phyloP scores from a whole-genome alignment of 1,140 invertebrate species.

The Diuraphis noxia region DNA sequence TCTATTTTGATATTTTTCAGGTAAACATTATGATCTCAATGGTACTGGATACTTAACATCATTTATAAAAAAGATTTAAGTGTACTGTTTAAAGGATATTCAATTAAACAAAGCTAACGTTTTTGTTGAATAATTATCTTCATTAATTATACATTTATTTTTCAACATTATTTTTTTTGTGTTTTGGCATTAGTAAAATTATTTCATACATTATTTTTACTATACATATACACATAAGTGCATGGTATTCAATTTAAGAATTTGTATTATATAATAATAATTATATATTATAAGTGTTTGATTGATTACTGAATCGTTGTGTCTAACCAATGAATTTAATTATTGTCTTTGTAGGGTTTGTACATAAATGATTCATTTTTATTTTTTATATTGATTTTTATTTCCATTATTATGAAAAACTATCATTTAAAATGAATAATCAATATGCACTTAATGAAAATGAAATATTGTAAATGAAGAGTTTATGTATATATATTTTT shows the following conservation, averaged over 20 bases:
- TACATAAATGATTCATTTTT: conserved; percentile 1
- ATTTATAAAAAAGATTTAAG: conserved; percentile 5
- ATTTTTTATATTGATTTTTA: background rate
- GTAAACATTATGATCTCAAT: conserved; percentile 43
- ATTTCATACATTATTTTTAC: conserved; percentile 20
- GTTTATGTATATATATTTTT: conserved; percentile 11
- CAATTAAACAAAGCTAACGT: conserved; percentile 11
- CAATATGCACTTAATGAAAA: background rate
- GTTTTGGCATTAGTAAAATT: conserved; percentile 32
- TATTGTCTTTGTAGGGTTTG: background rate
- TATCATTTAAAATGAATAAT: background rate
- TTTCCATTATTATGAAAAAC: background rate
- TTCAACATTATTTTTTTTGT: conserved; percentile 28
- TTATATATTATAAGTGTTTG: background rate
- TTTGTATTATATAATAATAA: conserved; percentile 9
- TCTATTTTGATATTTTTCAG: conserved; percentile 8
- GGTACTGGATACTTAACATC: conserved; percentile 32
- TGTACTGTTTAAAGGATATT: background rate
- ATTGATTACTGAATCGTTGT: background rate
- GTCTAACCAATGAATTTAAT: background rate
- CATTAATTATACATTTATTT: conserved; percentile 25
- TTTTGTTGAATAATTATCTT: conserved; percentile 14
- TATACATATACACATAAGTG: background rate
- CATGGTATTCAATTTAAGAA: conserved; percentile 13
- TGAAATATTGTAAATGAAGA: background rate